Evolutionary conservation across 2,888 invertebrate species (phyloP).

Genomic region (Hydriomena furcata): DNA sequence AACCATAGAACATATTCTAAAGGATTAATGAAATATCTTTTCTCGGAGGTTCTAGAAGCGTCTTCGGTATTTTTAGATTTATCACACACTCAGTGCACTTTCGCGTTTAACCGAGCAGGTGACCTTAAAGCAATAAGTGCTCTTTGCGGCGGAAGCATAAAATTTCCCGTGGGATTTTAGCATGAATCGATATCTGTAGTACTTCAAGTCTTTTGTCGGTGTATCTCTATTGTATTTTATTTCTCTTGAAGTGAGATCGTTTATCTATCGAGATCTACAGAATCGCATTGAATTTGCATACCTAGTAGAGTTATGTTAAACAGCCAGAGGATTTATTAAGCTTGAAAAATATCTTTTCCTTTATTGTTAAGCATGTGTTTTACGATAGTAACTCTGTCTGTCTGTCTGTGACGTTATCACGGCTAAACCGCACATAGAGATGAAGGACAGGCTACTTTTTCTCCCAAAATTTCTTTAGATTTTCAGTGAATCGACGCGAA

Average conservation of each 20-base stretch:
- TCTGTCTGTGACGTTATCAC: no score
- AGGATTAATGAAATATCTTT: slow-evolving; percentile 2
- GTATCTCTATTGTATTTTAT: slow-evolving; percentile 26
- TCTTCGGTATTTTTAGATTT: slow-evolving; percentile 21
- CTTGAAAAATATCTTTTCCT: no score
- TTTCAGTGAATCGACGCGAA: no score
- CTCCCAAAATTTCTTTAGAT: no score
- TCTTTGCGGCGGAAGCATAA: slow-evolving; percentile 32
- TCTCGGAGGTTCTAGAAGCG: slow-evolving; percentile 2
- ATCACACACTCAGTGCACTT: slow-evolving; percentile 19
- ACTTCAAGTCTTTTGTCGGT: slow-evolving; percentile 26
- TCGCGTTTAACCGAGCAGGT: slow-evolving; percentile 24
- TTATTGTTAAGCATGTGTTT: no score
- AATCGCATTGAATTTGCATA: slow-evolving; percentile 13
- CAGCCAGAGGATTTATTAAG: no score
- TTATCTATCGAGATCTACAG: slow-evolving; percentile 14
- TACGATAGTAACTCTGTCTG: no score
- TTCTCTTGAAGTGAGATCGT: slow-evolving; percentile 14
- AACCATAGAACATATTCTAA: no score
- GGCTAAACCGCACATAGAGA: no score
- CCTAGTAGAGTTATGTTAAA: neutral
- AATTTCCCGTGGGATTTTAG: slow-evolving; percentile 43
- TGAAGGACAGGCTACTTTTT: no score
- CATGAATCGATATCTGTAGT: slow-evolving; percentile 26
- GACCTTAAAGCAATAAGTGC: slow-evolving; percentile 32